Base-by-base conservation (phyloP, 2,797 vertebrate species). In the Australoheros facetus region DNA sequence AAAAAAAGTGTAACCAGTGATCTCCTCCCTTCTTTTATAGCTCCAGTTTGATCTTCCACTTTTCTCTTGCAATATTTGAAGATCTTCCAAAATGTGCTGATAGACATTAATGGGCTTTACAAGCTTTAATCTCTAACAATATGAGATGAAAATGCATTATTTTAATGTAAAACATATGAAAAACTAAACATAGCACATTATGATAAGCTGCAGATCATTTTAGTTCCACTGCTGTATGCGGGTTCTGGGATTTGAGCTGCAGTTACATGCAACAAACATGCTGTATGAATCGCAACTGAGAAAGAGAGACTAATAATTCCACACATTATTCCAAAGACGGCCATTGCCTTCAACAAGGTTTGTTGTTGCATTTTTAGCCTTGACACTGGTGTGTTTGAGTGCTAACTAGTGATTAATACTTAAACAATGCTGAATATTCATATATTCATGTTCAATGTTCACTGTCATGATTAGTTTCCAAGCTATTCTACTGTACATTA, bases 231-330 rank as follows among this genome's bases (percentile, higher is more conserved):
- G 57, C 1, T 10, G 30, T 30, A 45, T 58, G 5, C 51, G 76
- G 79, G 64, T 58, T 60, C 73, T 37, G 37, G 58, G 58, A 78
- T 60, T 26, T 39, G n/a, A 71, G n/a, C 17, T 17, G 17, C 17
- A 62, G 81, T 88, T 23, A 55, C 60, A 80, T 83, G 86, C 76
- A 79, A 37, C 75, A 84, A 59, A 66, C 69, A 73, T 26, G 58
- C 21, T 66, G 55, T 69, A 21, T 19, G 30, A 74, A 26, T 66
- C 23, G 71, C n/a, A 75, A 77, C 56, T 39, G 37, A 75, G 45
- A 56, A 66, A 75, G 56, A 53, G 45, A 75, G 23, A 62, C 32
- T 17, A 72, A 48, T 70, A 70, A 79, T 37, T 60, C 28, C 62
- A 32, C 76, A 70, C 0, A 14, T 55, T 75, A 21, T 16, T 59